Evolutionary conservation across 2,888 invertebrate species (phyloP).

Genomic region (Drosophila colorata): DNA sequence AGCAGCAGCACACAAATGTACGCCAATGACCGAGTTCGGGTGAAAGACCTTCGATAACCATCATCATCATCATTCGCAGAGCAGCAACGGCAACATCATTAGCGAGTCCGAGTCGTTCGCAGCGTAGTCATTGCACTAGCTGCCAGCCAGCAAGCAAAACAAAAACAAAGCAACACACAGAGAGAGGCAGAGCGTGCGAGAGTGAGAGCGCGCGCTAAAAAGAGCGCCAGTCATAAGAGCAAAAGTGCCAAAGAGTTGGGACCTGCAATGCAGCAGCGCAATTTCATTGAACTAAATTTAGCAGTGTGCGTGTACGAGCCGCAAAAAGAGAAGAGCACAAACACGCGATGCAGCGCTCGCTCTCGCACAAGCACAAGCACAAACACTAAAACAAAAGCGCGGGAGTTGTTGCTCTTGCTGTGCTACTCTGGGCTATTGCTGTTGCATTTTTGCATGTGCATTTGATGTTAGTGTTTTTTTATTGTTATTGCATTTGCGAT

Average conservation of each 20-base stretch:
- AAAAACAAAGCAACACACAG: slow-evolving; percentile 63
- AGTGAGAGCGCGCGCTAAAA: slow-evolving; percentile 14
- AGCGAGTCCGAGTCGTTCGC: slow-evolving; percentile 59
- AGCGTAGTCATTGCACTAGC: slow-evolving; percentile 73
- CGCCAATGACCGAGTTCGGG: slow-evolving; percentile 86
- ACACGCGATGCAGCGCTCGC: slow-evolving; percentile 37
- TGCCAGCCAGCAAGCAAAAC: slow-evolving; percentile 61
- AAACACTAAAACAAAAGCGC: slow-evolving; percentile 66
- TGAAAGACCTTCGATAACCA: slow-evolving; percentile 86
- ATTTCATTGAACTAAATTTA: slow-evolving; percentile 77
- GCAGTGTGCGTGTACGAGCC: slow-evolving; percentile 42
- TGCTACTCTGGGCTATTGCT: slow-evolving; percentile 46
- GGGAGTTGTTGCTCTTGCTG: slow-evolving; percentile 65
- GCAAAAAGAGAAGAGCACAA: slow-evolving; percentile 49
- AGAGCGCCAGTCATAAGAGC: slow-evolving; percentile 44
- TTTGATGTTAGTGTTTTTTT: slow-evolving; percentile 54
- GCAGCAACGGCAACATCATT: slow-evolving; percentile 76
- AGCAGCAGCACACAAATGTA: slow-evolving; percentile 82
- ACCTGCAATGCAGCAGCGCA: slow-evolving; percentile 34
- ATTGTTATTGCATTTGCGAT: slow-evolving; percentile 64
- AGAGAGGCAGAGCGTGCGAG: slow-evolving; percentile 13
- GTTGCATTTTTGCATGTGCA: slow-evolving; percentile 63
- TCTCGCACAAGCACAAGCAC: slow-evolving; percentile 20
- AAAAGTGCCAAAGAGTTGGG: slow-evolving; percentile 45
- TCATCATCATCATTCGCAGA: slow-evolving; percentile 83